Evolutionary conservation across 2,888 invertebrate species (phyloP), one percentile per base, ranked within the genome.

Genomic region (Zonitis immaculata): DNA sequence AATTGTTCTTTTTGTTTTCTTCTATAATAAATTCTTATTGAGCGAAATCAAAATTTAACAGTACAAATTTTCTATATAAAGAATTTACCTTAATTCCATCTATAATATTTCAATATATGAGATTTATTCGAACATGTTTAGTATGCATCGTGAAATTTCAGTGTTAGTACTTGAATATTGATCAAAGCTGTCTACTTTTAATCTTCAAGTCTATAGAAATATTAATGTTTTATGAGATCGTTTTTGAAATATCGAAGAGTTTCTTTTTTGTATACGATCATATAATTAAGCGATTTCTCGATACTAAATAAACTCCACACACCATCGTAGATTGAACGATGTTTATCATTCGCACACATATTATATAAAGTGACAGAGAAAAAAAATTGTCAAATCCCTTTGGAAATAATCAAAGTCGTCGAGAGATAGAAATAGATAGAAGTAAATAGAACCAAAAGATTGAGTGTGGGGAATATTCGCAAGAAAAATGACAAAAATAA

Each of bases 401-500:
- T 52, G 56, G 60, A 56, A 52, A 56, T 61, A 54, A 57, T 61
- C 39, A 39, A 39, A 18, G 35, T 18, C 16, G 35, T 11, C 20
- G 7, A 56, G 51, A 53, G 56, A 58, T 55, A 61, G 59, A 61
- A n/a, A n/a, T n/a, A n/a, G n/a, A n/a, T n/a, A n/a, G n/a, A n/a
- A n/a, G n/a, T n/a, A n/a, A n/a, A n/a, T n/a, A n/a, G n/a, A n/a
- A n/a, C n/a, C n/a, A n/a, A n/a, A 61, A 57, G 63, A 65, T 62
- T 56, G 54, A 63, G 54, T 62, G 63, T 62, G 63, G 39, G 30
- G 56, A 62, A 62, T 60, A 61, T 63, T 64, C 57, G 44, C 51
- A 53, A 62, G 63, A 65, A 61, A 64, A 62, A 63, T 63, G 64
- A 61, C 57, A 55, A 62, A 61, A 63, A 64, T 66, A 62, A 62